Percentiles rank a stretch among this genome's conserved stretches.
Conservation (phyloP, 2,888 invertebrate species). For the Melieria picta region DNA sequence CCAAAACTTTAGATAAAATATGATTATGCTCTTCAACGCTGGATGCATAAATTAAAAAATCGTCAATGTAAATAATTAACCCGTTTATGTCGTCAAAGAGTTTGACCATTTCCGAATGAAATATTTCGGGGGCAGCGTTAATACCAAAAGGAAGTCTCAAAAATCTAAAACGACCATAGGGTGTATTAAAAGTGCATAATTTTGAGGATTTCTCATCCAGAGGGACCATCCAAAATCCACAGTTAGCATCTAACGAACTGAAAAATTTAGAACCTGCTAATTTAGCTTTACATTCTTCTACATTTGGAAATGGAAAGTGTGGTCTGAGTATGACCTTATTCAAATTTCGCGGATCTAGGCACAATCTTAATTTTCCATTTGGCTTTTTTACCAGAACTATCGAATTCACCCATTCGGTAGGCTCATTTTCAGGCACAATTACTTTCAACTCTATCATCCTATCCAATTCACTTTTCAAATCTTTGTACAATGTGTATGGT, state of each 20-base stretch:
- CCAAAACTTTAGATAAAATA: constrained; percentile 23
- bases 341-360: too few species aligned
- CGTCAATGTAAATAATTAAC: constrained; percentile 27
- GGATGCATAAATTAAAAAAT: constrained; percentile 29
- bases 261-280: constrained; percentile 27
- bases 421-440: constrained; percentile 1
- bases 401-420: constrained; percentile 33
- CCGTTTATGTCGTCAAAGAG: constrained; percentile 31
- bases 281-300: constrained; percentile 34
- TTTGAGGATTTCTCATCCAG: constrained; percentile 42
- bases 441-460: not conserved
- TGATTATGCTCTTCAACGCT: constrained; percentile 18
- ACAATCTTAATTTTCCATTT: constrained; percentile 27
- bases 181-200: constrained; percentile 45
- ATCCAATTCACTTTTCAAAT: not conserved
- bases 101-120: too few species aligned
- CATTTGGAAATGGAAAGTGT: constrained; percentile 21
- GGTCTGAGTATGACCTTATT: too few species aligned
- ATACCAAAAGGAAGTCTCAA: constrained; percentile 37
- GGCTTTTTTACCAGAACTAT: constrained; percentile 15
- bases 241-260: constrained; percentile 35
- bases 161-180: constrained; percentile 43
- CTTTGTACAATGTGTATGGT: not conserved
- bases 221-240: constrained; percentile 43
- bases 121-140: constrained; percentile 31